Conservation (phyloP, 1,140 invertebrate genomes). For the Aphidius ervi region DNA sequence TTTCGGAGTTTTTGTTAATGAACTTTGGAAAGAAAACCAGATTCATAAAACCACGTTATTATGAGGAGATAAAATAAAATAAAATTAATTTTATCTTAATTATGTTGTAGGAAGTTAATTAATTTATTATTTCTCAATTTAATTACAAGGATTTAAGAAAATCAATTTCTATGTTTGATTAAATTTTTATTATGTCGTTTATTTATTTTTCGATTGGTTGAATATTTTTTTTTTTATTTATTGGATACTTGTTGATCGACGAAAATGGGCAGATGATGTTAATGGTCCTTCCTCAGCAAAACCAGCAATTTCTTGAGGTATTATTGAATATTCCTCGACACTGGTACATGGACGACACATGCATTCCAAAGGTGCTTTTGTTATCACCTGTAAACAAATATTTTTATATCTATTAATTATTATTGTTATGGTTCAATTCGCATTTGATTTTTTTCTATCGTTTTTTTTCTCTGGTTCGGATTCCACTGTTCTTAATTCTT, state of each 20-base stretch:
- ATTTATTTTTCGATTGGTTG: slow-evolving; percentile 6
- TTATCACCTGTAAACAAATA: slow-evolving; percentile 64
- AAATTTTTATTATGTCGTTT: background rate
- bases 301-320: slow-evolving; percentile 85
- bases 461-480: slow-evolving; percentile 14
- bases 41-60: too few relatives aligned
- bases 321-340: slow-evolving; percentile 79
- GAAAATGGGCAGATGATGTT: slow-evolving; percentile 63
- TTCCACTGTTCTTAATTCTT: background rate
- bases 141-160: too few relatives aligned
- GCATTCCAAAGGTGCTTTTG: slow-evolving; percentile 86
- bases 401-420: slow-evolving; percentile 15
- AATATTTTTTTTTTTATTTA: background rate
- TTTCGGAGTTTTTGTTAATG: too few relatives aligned
- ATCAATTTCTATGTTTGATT: background rate
- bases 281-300: slow-evolving; percentile 77
- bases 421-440: slow-evolving; percentile 3
- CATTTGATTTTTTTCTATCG: slow-evolving; percentile 13
- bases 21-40: too few relatives aligned
- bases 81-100: too few relatives aligned
- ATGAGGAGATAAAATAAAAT: too few relatives aligned
- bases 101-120: too few relatives aligned
- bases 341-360: slow-evolving; percentile 90
- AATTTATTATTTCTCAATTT: too few relatives aligned
- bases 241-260: slow-evolving; percentile 52